Base-by-base conservation (phyloP, 2,888 invertebrate species). In the Schizaphis graminum region DNA sequence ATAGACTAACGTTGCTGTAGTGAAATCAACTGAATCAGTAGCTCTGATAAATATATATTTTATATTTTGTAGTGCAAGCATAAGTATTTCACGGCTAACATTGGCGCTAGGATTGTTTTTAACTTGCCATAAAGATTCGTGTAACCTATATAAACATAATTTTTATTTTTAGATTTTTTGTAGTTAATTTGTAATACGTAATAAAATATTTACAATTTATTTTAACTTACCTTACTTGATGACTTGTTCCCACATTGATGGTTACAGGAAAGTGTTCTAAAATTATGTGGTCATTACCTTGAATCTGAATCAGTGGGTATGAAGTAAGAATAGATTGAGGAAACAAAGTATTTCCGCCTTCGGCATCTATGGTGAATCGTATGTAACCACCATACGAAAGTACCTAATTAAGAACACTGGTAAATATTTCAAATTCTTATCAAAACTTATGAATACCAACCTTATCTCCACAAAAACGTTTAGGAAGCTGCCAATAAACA, bases 361-460 rank as follows among this genome's bases (percentile, higher is more conserved):
- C 97, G 92, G 97, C 97, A 95, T 96, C 96, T 0, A 98, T 97
- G 1, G 97, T 96, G 96, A 99, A 99, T 95, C 97, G 97, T 90
- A 99, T 96, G 95, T 97, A 97, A 10, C 99, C 99, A 53, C 98
- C 99, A 96, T 99, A 99, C 47, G 99, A 98, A 95, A 98, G 97
- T 35, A 98, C 97, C 96, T 98, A 96, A 53, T 89, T 91, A 95
- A 95, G 94, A n/a, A 89, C 61, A 53, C n/a, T 21, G 44, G 44
- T 88, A 44, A 90, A 85, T 28, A 89, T 24, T 91, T 91, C 41
- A 13, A 67, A 85, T 77, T 89, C 10, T 47, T 56, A 44, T 53
- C 7, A 57, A 84, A 24, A 41, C 61, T n/a, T 41, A 5, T 61
- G 1, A 53, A 77, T 21, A 89, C 94, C 95, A 95, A 97, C 97